Base-by-base conservation (phyloP, 2,113 vertebrate genomes). In the Pterocles orientalis region DNA sequence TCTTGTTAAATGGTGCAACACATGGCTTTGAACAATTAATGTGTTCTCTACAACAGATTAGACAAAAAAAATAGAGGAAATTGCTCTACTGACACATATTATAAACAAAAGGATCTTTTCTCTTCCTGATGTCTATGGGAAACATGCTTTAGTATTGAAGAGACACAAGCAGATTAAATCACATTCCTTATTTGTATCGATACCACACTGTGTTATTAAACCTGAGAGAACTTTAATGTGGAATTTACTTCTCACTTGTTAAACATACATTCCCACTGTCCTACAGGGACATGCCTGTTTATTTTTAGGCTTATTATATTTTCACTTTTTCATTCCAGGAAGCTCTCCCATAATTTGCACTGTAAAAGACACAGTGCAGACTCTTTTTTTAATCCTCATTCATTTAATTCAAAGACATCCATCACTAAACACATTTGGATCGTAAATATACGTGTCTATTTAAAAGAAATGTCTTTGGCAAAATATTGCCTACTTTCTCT, bases 161-260 rank as follows among this genome's bases (percentile, higher is more conserved):
- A 84, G 85, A 91, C 71, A 83, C 65, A 76, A 53, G 72, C 92
- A 96, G 94, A 97, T 96, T 96, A 97, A 95, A 95, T 96, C 86
- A 96, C 93, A 94, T 92, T 96, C 90, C 87, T 95, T 97, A 95
- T 92, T 96, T 95, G 95, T 93, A 96, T 75, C 12, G 80, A 93
- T 92, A 92, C 88, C 96, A 96, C 86, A 95, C 94, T 97, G 95
- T 72, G 96, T 96, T 96, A 97, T 96, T 97, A 96, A 97, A 95
- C 93, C 92, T 94, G 93, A 95, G 97, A 96, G 95, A 94, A 97
- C 90, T 96, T 96, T 86, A 94, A 96, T 92, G 84, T 86, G 91
- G 91, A 94, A 96, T 95, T 96, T 97, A 94, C 88, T 92, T 94
- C 93, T 96, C 79, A 95, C 66, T 95, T 90, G 80, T 90, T 96